Evolutionary conservation across 2,888 invertebrate species (phyloP).

Genomic region (Phyto melanocephala): DNA sequence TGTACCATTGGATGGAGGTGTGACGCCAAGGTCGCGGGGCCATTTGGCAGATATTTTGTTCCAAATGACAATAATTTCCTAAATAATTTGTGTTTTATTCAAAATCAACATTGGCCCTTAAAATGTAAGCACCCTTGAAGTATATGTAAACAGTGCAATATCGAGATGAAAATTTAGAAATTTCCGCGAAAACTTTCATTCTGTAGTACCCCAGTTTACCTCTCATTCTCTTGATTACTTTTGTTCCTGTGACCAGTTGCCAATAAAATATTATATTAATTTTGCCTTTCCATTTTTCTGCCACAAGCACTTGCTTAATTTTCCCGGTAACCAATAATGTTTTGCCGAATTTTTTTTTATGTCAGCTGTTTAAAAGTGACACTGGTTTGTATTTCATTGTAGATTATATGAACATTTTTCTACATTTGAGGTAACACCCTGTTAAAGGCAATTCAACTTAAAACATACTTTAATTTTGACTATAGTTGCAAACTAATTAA

Average conservation of each 20-base stretch:
- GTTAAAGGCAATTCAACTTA: neutral
- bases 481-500: neutral
- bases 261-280: neutral
- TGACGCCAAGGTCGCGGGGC: too few species aligned
- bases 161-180: neutral
- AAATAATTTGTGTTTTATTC: too few species aligned
- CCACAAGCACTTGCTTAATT: neutral
- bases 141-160: neutral
- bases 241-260: neutral
- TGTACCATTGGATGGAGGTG: too few species aligned
- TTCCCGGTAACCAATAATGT: neutral
- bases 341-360: neutral
- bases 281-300: neutral
- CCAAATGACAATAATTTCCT: too few species aligned
- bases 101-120: too few species aligned
- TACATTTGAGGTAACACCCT: neutral
- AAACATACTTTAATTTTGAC: neutral
- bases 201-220: neutral
- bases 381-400: neutral
- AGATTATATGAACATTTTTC: neutral
- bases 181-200: neutral
- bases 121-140: neutral
- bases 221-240: neutral
- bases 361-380: neutral
- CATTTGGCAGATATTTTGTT: too few species aligned